Evolutionary conservation across 2,888 invertebrate species (phyloP).

Genomic region (Dasypolia templi): DNA sequence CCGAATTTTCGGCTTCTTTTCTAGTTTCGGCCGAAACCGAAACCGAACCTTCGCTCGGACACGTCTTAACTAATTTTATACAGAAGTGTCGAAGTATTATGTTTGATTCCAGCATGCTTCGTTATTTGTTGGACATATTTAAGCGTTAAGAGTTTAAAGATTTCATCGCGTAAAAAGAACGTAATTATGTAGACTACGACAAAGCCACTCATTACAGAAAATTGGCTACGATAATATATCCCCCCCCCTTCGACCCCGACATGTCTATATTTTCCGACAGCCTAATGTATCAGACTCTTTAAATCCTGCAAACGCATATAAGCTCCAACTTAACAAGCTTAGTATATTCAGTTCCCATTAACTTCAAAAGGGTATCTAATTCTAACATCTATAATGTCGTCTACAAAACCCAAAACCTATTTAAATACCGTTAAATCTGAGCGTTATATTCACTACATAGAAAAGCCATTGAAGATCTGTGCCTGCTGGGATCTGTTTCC

Average conservation of each 20-base stretch:
- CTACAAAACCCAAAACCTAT: conserved; percentile 17
- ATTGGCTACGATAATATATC: no score
- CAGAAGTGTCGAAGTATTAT: no score
- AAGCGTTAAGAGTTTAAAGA: not conserved
- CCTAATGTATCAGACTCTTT: conserved; percentile 24
- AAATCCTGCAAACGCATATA: conserved; percentile 27
- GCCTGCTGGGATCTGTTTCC: conserved; percentile 84
- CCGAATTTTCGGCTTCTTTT: no score
- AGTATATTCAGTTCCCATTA: conserved; percentile 5
- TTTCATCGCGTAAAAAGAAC: not conserved
- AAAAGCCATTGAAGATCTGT: conserved; percentile 78
- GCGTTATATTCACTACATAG: conserved; percentile 76
- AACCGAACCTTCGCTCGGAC: no score
- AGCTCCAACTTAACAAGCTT: not conserved
- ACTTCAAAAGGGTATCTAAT: not conserved
- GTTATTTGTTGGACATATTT: not conserved
- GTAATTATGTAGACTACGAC: not conserved
- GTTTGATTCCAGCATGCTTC: not conserved
- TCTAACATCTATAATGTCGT: conserved; percentile 38
- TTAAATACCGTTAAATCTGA: conserved; percentile 31
- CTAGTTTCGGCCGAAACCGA: no score
- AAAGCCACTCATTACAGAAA: no score
- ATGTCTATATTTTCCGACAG: not conserved
- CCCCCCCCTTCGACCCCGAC: no score
- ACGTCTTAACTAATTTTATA: no score